phyloP scores from a whole-genome alignment of 2,888 invertebrate genomes.

The Heliothis peltigera region DNA sequence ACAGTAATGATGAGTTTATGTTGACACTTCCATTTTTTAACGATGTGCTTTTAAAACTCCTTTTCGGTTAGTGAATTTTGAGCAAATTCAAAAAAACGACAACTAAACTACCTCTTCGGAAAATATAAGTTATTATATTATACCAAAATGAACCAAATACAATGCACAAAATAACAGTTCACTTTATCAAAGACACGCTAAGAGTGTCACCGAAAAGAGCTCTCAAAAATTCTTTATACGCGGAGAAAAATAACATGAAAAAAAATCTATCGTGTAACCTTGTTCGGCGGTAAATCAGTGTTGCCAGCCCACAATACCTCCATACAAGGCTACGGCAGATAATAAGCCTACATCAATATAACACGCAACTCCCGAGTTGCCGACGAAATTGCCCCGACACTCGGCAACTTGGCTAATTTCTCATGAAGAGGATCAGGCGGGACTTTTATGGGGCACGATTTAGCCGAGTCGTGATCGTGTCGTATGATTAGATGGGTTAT shows the following conservation, averaged over 20 bases:
- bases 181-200: conserved; percentile 14
- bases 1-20: too few species aligned
- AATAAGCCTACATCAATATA: conserved; percentile 67
- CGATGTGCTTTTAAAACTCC: too few species aligned
- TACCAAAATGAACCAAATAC: not conserved
- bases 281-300: conserved; percentile 60
- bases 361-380: conserved; percentile 62
- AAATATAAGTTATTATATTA: not conserved
- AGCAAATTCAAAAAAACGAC: not conserved
- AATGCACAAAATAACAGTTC: conserved; percentile 4
- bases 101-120: not conserved
- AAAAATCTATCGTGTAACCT: conserved; percentile 50
- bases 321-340: conserved; percentile 63
- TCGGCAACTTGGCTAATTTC: conserved; percentile 78
- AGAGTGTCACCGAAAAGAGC: conserved; percentile 39
- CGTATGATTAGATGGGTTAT: not conserved
- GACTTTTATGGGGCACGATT: conserved; percentile 53
- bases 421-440: conserved; percentile 65
- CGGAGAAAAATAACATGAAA: conserved; percentile 43
- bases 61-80: too few species aligned
- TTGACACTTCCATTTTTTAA: too few species aligned
- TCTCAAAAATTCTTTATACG: conserved; percentile 35
- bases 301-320: conserved; percentile 58
- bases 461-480: conserved; percentile 27
- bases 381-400: conserved; percentile 71